Base-by-base conservation (phyloP, 2,113 vertebrate genomes). In the Felis chaus region DNA sequence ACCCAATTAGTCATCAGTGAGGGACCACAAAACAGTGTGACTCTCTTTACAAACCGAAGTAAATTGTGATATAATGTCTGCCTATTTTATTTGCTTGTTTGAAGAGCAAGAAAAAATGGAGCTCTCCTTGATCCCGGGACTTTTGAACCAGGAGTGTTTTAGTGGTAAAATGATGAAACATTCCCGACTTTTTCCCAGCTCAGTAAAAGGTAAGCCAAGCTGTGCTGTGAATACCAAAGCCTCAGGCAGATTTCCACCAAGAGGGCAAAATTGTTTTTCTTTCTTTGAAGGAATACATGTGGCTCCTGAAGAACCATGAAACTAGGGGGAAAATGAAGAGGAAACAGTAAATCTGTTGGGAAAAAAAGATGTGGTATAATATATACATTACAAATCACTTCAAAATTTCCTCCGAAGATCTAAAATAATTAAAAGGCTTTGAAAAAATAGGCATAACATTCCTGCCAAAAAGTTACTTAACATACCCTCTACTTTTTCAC, bases 121-220 rank as follows among this genome's bases (percentile, higher is more conserved):
- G 39, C 9, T 68, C 4, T 31, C 36, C n/a, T 69, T 68, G 15
- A 96, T 76, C 15, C 7, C 14, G 31, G 68, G 33, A 91, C 63
- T 82, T 85, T 94, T 71, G 53, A 91, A 86, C 55, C 65, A 80
- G 31, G 45, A 74, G 23, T 66, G 21, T 65, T 96, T 96, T 92
- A 96, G 87, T 84, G 57, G 71, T 71, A 89, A 94, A 97, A 95
- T 76, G 78, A 90, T 83, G 73, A 95, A 83, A 31, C 13, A 39
- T 66, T 91, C 39, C 87, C 45, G 68, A 95, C 45, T 92, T 74
- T 65, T 53, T 74, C 78, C 86, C 66, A 80, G 66, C 41, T 31
- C 45, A 23, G 25, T 53, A 65, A 90, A 80, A 80, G 45, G 65
- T 61, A 33, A 93, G 36, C 45, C 87, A 84, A 27, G 18, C 55